A percentile compares a stretch with the other conserved stretches of the same genome.
Conservation (phyloP, 2,888 invertebrate species). For the Disparrhopalites patrizii region DNA sequence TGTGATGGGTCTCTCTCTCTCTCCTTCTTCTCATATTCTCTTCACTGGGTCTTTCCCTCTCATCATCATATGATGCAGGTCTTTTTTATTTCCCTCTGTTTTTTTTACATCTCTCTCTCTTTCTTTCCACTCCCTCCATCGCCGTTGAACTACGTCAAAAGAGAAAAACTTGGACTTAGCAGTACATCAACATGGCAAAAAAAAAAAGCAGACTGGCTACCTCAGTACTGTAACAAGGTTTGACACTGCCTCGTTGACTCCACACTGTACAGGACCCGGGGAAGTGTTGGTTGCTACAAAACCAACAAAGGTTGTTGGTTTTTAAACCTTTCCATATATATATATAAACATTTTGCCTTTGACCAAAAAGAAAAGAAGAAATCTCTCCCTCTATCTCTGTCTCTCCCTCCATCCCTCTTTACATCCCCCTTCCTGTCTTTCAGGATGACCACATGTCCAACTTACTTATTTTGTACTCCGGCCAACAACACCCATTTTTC, state of each 20-base stretch:
- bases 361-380: too few relatives aligned
- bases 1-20: constrained; percentile 2
- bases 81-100: too few relatives aligned
- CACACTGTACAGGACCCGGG: too few relatives aligned
- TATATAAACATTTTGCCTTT: too few relatives aligned
- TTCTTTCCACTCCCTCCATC: not conserved
- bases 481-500: not conserved
- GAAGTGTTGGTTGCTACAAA: too few relatives aligned
- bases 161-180: constrained; percentile 2
- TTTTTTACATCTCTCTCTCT: too few relatives aligned
- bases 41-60: not conserved
- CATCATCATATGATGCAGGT: too few relatives aligned
- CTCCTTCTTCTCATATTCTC: too few relatives aligned
- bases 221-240: not conserved
- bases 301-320: too few relatives aligned
- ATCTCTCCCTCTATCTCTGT: not conserved
- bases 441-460: constrained; percentile 18
- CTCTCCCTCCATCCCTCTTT: not conserved
- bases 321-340: too few relatives aligned
- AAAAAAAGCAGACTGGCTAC: constrained; percentile 3
- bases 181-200: too few relatives aligned
- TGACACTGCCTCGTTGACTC: constrained; percentile 6
- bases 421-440: not conserved
- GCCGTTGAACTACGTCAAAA: constrained; percentile 4
- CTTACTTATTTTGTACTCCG: not conserved